Evolutionary conservation across 2,113 vertebrate genomes (phyloP).

Genomic region (Thalassoma bifasciatum): DNA sequence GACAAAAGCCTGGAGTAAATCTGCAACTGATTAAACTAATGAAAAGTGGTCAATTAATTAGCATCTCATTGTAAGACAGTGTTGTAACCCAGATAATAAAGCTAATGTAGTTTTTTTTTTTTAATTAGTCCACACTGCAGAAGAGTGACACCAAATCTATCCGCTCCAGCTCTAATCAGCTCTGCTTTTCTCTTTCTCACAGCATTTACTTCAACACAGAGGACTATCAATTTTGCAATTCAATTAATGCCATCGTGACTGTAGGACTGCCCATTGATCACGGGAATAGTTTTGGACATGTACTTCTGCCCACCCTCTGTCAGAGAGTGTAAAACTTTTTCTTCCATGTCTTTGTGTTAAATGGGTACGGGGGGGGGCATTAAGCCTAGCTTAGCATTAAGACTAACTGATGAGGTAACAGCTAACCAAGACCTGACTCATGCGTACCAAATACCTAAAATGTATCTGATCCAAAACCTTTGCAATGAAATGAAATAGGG

Average conservation of each 20-base stretch:
- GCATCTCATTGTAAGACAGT: constrained; percentile 69
- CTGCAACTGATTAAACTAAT: constrained; percentile 69
- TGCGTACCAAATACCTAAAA: no score
- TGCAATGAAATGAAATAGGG: no score
- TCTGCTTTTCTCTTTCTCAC: constrained; percentile 3
- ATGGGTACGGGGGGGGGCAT: not conserved
- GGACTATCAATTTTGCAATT: constrained; percentile 2
- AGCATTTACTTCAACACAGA: constrained; percentile 12
- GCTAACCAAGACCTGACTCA: no score
- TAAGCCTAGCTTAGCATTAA: constrained; percentile 1
- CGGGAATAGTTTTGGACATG: not conserved
- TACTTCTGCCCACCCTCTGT: not conserved
- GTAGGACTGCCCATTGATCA: not conserved
- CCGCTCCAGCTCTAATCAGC: constrained; percentile 1
- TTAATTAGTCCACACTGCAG: constrained; percentile 41
- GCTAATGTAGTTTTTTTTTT: constrained; percentile 54
- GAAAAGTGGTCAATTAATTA: constrained; percentile 73
- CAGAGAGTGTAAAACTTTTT: not conserved
- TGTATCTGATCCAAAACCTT: no score
- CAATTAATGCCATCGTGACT: constrained; percentile 4
- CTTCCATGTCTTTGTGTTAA: not conserved
- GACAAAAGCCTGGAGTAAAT: constrained; percentile 55
- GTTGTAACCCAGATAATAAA: constrained; percentile 66
- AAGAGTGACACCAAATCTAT: constrained; percentile 46
- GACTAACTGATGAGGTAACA: not conserved